A percentile compares a stretch with the other conserved stretches of the same genome.
Conservation (phyloP, 1,140 invertebrate species). For the Trichomalopsis sarcophagae region DNA sequence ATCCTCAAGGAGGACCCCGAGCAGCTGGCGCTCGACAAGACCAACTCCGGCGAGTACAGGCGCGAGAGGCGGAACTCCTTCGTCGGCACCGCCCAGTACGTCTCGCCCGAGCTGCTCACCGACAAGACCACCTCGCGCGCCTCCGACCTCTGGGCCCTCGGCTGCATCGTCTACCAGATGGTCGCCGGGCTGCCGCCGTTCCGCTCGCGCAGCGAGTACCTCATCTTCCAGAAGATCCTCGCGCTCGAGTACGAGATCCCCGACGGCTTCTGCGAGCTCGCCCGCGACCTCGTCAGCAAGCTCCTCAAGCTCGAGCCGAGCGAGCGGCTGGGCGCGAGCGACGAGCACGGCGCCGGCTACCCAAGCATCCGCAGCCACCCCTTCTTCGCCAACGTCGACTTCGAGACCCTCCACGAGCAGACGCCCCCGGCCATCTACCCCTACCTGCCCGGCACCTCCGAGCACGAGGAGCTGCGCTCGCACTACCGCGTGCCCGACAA, state of each 20-base stretch:
- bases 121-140: constrained; percentile 86
- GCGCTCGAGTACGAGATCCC: constrained; percentile 95
- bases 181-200: constrained; percentile 95
- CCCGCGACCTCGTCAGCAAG: constrained; percentile 91
- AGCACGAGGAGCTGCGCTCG: constrained; percentile 81
- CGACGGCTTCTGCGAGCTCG: constrained; percentile 88
- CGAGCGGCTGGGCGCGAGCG: constrained; percentile 89
- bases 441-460: constrained; percentile 86
- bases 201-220: constrained; percentile 93
- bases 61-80: constrained; percentile 86
- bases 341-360: constrained; percentile 83
- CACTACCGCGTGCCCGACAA: constrained; percentile 83
- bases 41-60: neutral
- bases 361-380: constrained; percentile 88
- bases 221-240: constrained; percentile 97
- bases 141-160: constrained; percentile 98
- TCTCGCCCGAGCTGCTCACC: constrained; percentile 95
- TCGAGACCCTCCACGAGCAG: constrained; percentile 85
- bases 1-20: constrained; percentile 78
- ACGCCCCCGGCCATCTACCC: constrained; percentile 90
- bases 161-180: constrained; percentile 99
- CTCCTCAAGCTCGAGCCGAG: constrained; percentile 89
- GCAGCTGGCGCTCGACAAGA: constrained; percentile 48
- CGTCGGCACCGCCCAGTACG: constrained; percentile 99
- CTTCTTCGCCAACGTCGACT: constrained; percentile 91